Base-by-base conservation (phyloP, 2,113 vertebrate genomes). In the Plotosus lineatus region DNA sequence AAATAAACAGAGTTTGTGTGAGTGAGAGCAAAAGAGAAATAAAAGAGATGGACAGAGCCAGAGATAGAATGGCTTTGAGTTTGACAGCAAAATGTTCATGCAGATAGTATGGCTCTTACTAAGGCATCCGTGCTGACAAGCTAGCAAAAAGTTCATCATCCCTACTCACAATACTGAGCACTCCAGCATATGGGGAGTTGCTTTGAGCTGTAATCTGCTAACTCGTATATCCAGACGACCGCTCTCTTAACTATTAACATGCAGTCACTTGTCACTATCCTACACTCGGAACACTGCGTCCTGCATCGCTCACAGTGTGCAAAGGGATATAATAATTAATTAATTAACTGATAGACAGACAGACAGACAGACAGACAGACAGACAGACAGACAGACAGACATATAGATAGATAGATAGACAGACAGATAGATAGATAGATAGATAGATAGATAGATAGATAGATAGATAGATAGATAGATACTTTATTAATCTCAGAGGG, bases 51-150 rank as follows among this genome's bases (percentile, higher is more conserved):
- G 10, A 60, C 26, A 36, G 17, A n/a, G 51, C 51, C 19, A 53
- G 44, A 10, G 11, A 46, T 6, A 46, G 12, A 5, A 5, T 1
- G 40, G 14, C 23, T 10, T 21, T 65, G 19, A 42, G 58, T 36
- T 10, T 48, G 28, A 77, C 50, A 71, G 28, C 33, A 53, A 42
- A 42, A 42, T 44, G 23, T 1, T 75, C 73, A 56, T 40, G 53
- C 12, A 74, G 48, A 53, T 6, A 23, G n/a, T 46, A 65, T 65
- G 6, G n/a, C 26, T 26, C 28, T 33, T 17, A 61, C 28, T 26
- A 50, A 46, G 5, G 21, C 46, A 65, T 65, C 58, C 50, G 12
- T 77, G 26, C 26, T 40, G 68, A 77, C 72, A 85, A 83, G 83
- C 31, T 21, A 17, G 11, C 19, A 66, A 66, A 63, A 66, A 40